Evolutionary conservation across 2,888 invertebrate species (phyloP), one percentile per base, ranked within the genome.

Genomic region (Pristionchus mayeri): DNA sequence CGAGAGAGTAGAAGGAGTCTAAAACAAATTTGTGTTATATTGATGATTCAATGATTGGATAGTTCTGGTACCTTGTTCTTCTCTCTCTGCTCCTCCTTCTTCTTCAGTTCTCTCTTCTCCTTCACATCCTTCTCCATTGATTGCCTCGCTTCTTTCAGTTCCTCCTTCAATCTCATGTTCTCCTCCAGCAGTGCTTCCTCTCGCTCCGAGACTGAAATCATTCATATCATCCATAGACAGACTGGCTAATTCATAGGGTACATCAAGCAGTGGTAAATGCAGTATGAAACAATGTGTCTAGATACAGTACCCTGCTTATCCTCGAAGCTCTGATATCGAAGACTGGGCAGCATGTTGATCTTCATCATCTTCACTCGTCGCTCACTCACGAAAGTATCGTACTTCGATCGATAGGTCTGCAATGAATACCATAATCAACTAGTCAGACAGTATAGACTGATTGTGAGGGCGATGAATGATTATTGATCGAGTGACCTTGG

Each of bases 301-400:
- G 18, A 34, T 67, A 34, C 11, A 34, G 40, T 71, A 71, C 71
- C 71, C 44, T 24, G 21, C n/a, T n/a, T 71, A 9, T 71, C 71
- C n/a, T 21, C 24, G 40, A n/a, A 24, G 18, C 71, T 71, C 24
- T 6, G 71, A 44, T 40, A 40, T n/a, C n/a, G 24, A 0, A 71
- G 44, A 71, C 71, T 71, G n/a, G 71, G 71, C n/a, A 71, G 24
- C n/a, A 16, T n/a, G 40, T 34, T 71, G 2, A 71, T 24, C 16
- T 11, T 71, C 71, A 71, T 44, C 71, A 71, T 71, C 4, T 34
- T 71, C 71, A 71, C 44, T 44, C 71, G 40, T 40, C 44, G 71
- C 71, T 71, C 71, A 2, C n/a, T 44, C 40, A 71, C 40, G 11
- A 44, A 40, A 11, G 44, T 13, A 37, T 71, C 71, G 40, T 44